Evolutionary conservation across 1,140 invertebrate species (phyloP).

Genomic region (Bombus sibiricus): DNA sequence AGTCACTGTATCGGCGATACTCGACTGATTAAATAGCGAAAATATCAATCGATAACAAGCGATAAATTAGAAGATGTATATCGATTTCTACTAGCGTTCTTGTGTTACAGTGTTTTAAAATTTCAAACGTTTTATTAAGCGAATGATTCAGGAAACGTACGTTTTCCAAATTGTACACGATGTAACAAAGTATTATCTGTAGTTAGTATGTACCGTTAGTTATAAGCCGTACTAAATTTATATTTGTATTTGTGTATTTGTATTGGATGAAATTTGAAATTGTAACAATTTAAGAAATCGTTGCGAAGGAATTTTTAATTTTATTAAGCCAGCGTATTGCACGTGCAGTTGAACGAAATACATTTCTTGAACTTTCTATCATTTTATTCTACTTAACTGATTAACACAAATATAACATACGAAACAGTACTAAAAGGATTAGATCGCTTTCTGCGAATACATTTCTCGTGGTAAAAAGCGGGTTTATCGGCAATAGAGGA

Average conservation of each 20-base stretch:
- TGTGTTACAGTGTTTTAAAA: background rate
- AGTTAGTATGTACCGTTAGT: background rate
- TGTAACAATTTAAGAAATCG: background rate
- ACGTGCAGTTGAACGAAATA: background rate
- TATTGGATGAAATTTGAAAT: background rate
- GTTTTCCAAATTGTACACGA: background rate
- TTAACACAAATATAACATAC: background rate
- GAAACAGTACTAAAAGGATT: slow-evolving; percentile 32
- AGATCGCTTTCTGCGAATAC: slow-evolving; percentile 4
- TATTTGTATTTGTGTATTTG: background rate
- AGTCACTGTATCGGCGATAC: background rate
- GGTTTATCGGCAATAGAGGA: background rate
- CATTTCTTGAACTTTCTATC: background rate
- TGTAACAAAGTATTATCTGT: background rate
- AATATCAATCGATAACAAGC: background rate
- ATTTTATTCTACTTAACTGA: background rate
- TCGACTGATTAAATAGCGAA: too few relatives aligned
- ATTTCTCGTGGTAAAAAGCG: background rate
- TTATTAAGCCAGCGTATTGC: background rate
- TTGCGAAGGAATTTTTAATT: background rate
- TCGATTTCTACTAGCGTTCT: background rate
- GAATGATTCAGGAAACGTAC: background rate
- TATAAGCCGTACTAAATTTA: background rate
- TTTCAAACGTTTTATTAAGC: background rate
- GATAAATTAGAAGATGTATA: background rate